phyloP scores from a whole-genome alignment of 2,797 vertebrate species.

The Pagetopsis macropterus region DNA sequence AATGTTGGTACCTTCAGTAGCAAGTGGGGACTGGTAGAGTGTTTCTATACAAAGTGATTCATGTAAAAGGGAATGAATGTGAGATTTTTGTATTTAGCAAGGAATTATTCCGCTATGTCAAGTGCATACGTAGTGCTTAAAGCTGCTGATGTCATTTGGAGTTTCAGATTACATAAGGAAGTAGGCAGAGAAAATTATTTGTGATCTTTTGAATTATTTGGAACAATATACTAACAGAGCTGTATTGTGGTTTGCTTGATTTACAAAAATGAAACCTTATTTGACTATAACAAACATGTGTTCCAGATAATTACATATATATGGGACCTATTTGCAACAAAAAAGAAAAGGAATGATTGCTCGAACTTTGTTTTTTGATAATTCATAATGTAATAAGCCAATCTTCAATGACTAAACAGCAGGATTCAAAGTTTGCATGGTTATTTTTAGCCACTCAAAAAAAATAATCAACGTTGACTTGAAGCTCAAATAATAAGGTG shows the following conservation, averaged over 20 bases:
- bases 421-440: background rate
- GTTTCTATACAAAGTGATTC: constrained; percentile 12
- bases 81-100: constrained; percentile 32
- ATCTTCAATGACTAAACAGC: background rate
- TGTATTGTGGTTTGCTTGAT: background rate
- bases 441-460: background rate
- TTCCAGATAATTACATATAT: background rate
- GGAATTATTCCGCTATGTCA: constrained; percentile 26
- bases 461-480: background rate
- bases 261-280: background rate
- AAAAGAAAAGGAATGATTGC: background rate
- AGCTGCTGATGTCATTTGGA: constrained; percentile 39
- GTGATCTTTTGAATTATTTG: constrained; percentile 11
- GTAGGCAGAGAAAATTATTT: constrained; percentile 4
- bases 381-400: background rate
- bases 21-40: constrained; percentile 12
- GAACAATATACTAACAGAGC: background rate
- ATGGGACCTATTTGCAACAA: background rate
- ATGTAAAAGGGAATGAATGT: background rate
- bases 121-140: constrained; percentile 21
- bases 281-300: background rate
- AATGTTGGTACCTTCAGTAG: background rate
- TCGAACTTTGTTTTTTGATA: background rate
- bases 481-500: background rate
- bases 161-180: constrained; percentile 22